Percentiles rank a stretch among this genome's conserved stretches.
These are phyloP conservation scores for Caenorhabditis sp. DNA, from an alignment of 2,888 invertebrate species.

Conservation along the genomic window DNA sequence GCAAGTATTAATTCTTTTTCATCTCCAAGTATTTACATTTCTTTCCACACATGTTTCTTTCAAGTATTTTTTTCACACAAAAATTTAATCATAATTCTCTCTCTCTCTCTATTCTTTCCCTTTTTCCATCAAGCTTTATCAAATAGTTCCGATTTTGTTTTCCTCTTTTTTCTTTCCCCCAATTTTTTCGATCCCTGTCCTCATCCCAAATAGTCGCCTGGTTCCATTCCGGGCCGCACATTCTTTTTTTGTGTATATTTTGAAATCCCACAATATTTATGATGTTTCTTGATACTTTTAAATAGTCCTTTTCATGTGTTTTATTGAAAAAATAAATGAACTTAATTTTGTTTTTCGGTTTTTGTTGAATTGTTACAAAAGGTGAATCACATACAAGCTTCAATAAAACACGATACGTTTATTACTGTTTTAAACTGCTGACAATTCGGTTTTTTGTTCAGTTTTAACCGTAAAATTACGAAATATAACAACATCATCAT, in stretches of 20 bases:
- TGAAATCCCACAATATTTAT: constrained; percentile 10
- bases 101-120: too few relatives aligned
- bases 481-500: too few relatives aligned
- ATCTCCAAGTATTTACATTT: constrained; percentile 5
- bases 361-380: too few relatives aligned
- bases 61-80: background rate
- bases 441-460: too few relatives aligned
- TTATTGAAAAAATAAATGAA: background rate
- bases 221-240: constrained; percentile 6
- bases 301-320: background rate
- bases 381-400: too few relatives aligned
- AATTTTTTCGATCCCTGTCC: background rate
- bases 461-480: too few relatives aligned
- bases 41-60: constrained; percentile 3
- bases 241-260: constrained; percentile 10
- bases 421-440: too few relatives aligned
- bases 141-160: constrained; percentile 15
- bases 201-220: background rate
- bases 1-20: constrained; percentile 9
- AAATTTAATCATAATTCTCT: background rate
- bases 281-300: constrained; percentile 11
- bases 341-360: too few relatives aligned
- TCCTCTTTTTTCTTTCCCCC: background rate
- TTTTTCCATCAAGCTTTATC: constrained; percentile 11
- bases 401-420: too few relatives aligned